Base-by-base conservation (phyloP, 2,113 vertebrate species). In the Psephotus haematonotus region DNA sequence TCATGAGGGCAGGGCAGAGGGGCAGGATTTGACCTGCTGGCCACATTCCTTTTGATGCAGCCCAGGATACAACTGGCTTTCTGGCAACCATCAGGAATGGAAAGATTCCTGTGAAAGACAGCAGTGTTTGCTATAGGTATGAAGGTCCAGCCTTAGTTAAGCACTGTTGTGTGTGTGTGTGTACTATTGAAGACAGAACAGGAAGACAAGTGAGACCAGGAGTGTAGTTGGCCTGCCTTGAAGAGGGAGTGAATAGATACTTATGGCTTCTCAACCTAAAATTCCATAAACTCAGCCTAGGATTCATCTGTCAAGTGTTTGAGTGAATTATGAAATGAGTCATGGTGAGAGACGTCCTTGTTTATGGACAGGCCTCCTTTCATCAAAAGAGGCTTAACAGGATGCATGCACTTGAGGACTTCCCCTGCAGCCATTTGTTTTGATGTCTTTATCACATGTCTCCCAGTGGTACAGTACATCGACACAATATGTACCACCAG, bases 281-380 rank as follows among this genome's bases (percentile, higher is more conserved):
- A 20, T 72, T 0, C 39, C 50, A 2, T 25, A n/a, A n/a, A 47
- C 31, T 28, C 46, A 3, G 46, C 29, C 25, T 14, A 29, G 50
- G 69, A 2, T 8, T 17, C 60, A 55, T 69, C 44, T 74, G 65
- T 33, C 4, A 1, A 39, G 77, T 24, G 60, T 49, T 29, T 9
- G 80, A 3, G 23, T 17, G 70, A 39, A 7, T 57, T 86, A 62
- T 25, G 78, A 31, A 62, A 6, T 8, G 27, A 13, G 20, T 9
- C 49, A 11, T 80, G 84, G 5, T 94, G 72, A 95, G 95, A 96
- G 87, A 7, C 0, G 1, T 27, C 79, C 76, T 94, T 96, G 94
- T 95, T 96, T 88, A 5, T 13, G 82, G 33, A 86, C 94, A 95
- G 92, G 63, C 80, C 10, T 85, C 71, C 82, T 95, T 92, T 94